Evolutionary conservation across 2,888 invertebrate species (phyloP).

Genomic region (Poecilus cupreus): DNA sequence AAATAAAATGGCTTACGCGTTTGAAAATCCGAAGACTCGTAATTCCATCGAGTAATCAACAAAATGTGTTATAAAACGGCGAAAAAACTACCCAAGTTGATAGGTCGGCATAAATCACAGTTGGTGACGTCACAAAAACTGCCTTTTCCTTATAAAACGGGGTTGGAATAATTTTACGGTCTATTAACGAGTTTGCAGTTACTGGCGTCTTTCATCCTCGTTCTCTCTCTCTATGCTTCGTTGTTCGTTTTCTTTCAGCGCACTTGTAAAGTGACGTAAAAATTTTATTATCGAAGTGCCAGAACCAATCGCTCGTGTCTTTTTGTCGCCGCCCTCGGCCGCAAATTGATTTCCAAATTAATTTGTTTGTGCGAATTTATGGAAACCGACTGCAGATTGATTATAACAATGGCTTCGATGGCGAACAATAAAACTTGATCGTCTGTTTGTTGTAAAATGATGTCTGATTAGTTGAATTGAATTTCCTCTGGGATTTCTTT

Average conservation of each 20-base stretch:
- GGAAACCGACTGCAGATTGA: constrained; percentile 5
- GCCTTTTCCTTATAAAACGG: constrained; percentile 31
- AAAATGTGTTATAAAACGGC: background rate
- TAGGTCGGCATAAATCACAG: constrained; percentile 35
- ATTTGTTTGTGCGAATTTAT: constrained; percentile 43
- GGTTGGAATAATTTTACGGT: constrained; percentile 49
- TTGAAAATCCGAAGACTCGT: no score
- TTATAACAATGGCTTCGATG: constrained; percentile 9
- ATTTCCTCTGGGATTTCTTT: background rate
- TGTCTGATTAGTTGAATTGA: background rate
- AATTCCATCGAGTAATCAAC: background rate
- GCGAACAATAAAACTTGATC: constrained; percentile 15
- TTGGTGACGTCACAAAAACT: constrained; percentile 11
- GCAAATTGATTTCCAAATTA: constrained; percentile 43
- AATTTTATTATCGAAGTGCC: constrained; percentile 50
- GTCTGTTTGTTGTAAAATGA: background rate
- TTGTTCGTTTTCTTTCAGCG: constrained; percentile 22
- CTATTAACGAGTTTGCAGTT: constrained; percentile 42
- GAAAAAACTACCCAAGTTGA: background rate
- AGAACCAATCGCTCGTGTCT: constrained; percentile 37
- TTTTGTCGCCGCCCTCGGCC: constrained; percentile 1
- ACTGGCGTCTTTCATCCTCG: constrained; percentile 6
- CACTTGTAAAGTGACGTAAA: constrained; percentile 34
- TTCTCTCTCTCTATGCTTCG: background rate
- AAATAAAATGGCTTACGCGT: no score